phyloP scores from a whole-genome alignment of 2,113 vertebrate genomes.

The Brachypodius melanocephalos region DNA sequence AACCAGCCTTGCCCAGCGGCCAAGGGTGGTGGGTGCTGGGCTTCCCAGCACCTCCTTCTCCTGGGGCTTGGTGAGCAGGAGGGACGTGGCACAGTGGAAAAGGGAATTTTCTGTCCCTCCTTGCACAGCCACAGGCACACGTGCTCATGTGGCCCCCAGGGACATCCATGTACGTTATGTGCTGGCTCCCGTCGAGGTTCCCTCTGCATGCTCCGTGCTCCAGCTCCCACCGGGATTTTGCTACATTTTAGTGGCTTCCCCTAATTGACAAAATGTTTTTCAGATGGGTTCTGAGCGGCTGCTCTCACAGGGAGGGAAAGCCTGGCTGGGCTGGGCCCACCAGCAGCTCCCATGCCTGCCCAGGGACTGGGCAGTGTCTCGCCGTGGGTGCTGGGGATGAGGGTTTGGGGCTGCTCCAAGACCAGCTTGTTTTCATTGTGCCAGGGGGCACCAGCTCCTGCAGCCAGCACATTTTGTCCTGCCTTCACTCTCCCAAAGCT shows the following conservation, averaged over 20 bases:
- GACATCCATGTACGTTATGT: background rate
- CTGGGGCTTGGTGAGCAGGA: background rate
- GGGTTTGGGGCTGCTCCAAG: background rate
- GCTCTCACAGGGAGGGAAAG: background rate
- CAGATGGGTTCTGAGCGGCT: background rate
- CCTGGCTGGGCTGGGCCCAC: background rate
- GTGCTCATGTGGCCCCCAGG: background rate
- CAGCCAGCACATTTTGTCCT: slow-evolving; percentile 21
- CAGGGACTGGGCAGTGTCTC: background rate
- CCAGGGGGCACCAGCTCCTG: background rate
- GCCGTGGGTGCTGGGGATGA: background rate
- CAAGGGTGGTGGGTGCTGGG: background rate
- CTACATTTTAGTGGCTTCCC: background rate
- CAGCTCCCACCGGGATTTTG: background rate
- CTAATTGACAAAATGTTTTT: background rate
- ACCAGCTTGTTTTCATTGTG: background rate
- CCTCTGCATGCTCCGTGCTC: background rate
- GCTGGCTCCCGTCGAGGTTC: background rate
- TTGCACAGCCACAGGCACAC: background rate
- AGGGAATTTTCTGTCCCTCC: background rate
- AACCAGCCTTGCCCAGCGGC: background rate
- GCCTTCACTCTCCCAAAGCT: background rate
- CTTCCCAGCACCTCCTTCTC: background rate
- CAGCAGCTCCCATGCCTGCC: background rate
- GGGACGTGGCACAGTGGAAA: accelerated